These are phyloP conservation scores for Archips xylosteana DNA, from an alignment of 2,888 invertebrate genomes.

Conservation along the genomic window DNA sequence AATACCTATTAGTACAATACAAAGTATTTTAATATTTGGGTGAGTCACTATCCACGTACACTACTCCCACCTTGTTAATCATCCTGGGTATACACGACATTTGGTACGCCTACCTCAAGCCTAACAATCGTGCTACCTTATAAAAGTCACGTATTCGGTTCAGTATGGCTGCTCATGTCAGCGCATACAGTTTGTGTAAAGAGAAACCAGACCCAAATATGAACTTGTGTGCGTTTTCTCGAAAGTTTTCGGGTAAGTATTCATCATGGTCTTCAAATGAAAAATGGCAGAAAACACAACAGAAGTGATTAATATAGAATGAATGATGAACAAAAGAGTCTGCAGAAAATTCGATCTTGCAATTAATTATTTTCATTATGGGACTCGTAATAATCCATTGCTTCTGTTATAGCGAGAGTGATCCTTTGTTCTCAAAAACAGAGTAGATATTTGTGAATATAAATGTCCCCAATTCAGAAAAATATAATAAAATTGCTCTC, in stretches of 20 bases:
- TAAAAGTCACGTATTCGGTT: neutral
- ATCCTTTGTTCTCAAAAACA: constrained; percentile 33
- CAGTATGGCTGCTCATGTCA: neutral
- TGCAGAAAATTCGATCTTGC: constrained; percentile 18
- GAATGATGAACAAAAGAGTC: constrained; percentile 7
- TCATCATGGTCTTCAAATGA: neutral
- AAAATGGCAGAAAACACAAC: neutral
- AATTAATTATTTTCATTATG: constrained; percentile 28
- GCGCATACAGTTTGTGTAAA: neutral
- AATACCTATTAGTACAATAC: neutral
- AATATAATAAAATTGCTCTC: constrained; percentile 29
- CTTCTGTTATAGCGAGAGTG: constrained; percentile 9
- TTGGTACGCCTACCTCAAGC: neutral
- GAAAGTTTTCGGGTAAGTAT: neutral
- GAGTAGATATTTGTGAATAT: constrained; percentile 28
- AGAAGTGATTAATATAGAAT: constrained; percentile 1
- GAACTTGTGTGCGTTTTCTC: neutral
- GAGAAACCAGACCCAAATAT: neutral
- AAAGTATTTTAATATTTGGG: neutral
- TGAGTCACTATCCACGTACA: neutral
- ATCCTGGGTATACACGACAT: neutral
- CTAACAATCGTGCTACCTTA: neutral
- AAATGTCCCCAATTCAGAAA: constrained; percentile 32
- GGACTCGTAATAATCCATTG: constrained; percentile 25
- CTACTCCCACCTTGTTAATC: neutral